Percentiles rank a stretch among this genome's conserved stretches.
These are phyloP conservation scores for Zosterops japonicus DNA, from an alignment of 2,113 vertebrate genomes.

Conservation along the genomic window DNA sequence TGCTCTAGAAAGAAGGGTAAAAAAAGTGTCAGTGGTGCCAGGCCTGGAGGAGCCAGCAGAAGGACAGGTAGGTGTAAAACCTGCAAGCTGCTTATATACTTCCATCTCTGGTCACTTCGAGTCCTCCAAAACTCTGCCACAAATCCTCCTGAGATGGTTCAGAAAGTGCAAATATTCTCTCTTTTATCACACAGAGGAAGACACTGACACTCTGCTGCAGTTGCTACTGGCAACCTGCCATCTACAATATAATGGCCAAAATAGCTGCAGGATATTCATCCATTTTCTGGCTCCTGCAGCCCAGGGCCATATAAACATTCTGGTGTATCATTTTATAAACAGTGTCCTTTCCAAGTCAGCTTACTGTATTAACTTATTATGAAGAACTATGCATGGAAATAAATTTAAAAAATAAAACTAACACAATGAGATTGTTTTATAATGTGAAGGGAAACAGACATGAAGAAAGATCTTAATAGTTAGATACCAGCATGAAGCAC, in stretches of 20 bases:
- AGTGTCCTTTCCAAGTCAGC: background rate
- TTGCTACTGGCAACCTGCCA: slow-evolving; percentile 25
- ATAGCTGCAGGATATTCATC: slow-evolving; percentile 4
- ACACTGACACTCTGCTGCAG: background rate
- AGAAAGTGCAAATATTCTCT: slow-evolving; percentile 16
- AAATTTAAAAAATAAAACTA: background rate
- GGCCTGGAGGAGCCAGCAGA: background rate
- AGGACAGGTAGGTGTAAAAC: background rate
- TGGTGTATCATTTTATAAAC: background rate
- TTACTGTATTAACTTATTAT: slow-evolving; percentile 1
- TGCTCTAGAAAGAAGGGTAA: slow-evolving; percentile 76
- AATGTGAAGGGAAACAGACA: background rate
- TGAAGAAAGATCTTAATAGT: background rate
- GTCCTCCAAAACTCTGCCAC: slow-evolving; percentile 4
- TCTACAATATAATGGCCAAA: background rate
- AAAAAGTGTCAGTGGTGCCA: background rate
- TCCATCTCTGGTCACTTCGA: background rate
- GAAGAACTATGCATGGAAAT: background rate
- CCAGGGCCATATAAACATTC: slow-evolving; percentile 17
- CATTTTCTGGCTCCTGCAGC: background rate
- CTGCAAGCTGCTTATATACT: background rate
- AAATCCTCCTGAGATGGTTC: background rate
- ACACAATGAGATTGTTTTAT: background rate
- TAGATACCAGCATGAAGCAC: background rate
- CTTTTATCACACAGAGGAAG: slow-evolving; percentile 21